Conservation (phyloP, 2,888 invertebrate genomes). For the Megamerina dolium region DNA sequence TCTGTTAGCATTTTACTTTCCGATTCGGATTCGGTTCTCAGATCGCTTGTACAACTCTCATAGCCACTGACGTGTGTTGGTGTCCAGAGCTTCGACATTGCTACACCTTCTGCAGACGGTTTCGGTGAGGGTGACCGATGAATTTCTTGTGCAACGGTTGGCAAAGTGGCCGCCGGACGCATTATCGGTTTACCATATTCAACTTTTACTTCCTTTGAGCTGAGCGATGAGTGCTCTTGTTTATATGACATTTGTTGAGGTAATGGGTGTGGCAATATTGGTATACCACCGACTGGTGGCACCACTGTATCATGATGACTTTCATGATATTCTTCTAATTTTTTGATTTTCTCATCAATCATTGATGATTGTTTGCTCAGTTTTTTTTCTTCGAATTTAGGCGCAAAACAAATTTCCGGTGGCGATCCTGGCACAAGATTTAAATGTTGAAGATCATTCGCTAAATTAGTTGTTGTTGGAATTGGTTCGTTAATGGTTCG, state of each 20-base stretch:
- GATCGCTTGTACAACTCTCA: constrained; percentile 30
- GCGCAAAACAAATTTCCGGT: constrained; percentile 61
- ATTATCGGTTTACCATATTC: constrained; percentile 45
- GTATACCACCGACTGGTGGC: constrained; percentile 57
- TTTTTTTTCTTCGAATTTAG: too few species aligned
- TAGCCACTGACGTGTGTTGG: constrained; percentile 35
- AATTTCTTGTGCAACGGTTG: constrained; percentile 36
- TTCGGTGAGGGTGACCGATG: constrained; percentile 51
- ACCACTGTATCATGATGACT: constrained; percentile 52
- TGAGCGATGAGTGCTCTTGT: constrained; percentile 33
- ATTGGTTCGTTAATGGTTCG: constrained; percentile 25
- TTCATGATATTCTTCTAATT: constrained; percentile 56
- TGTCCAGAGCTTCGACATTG: constrained; percentile 66
- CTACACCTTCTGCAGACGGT: constrained; percentile 59
- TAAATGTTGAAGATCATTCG: constrained; percentile 48
- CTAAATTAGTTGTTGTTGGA: constrained; percentile 20
- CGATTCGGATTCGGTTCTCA: constrained; percentile 21
- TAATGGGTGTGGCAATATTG: constrained; percentile 44
- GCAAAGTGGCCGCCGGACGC: constrained; percentile 43
- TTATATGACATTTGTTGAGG: constrained; percentile 25
- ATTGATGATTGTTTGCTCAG: constrained; percentile 43
- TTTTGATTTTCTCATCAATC: constrained; percentile 56
- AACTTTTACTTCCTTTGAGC: constrained; percentile 37
- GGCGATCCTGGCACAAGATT: constrained; percentile 63
- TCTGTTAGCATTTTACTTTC: constrained; percentile 35